Conservation (phyloP, 2,888 invertebrate species). For the Zygaena filipendulae region DNA sequence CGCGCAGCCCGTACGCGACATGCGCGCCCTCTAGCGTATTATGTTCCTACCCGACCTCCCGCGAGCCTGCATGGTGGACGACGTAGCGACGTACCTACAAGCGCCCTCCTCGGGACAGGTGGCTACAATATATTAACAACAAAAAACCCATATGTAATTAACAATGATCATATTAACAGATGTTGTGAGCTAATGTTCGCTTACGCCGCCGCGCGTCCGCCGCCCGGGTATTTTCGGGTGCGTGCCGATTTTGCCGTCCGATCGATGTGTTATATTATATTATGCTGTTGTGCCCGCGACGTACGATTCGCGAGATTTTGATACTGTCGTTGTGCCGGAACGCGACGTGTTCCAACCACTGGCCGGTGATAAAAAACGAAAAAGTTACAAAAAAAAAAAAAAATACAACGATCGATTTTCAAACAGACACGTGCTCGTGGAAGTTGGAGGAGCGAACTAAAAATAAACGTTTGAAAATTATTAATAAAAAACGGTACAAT, state of each 20-base stretch:
- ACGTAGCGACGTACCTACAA: conserved; percentile 94
- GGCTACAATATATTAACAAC: conserved; percentile 68
- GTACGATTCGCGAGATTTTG: conserved; percentile 39
- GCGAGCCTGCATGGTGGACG: conserved; percentile 96
- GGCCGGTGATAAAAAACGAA: conserved; percentile 20
- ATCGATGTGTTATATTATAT: conserved; percentile 38
- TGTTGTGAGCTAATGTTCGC: conserved; percentile 67
- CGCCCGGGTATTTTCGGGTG: conserved; percentile 67
- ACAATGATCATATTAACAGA: conserved; percentile 69
- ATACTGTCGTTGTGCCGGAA: conserved; percentile 27
- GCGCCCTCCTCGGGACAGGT: conserved; percentile 96
- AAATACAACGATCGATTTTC: too few species aligned
- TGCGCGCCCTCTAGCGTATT: conserved; percentile 61
- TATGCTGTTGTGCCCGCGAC: too few species aligned
- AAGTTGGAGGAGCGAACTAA: too few species aligned
- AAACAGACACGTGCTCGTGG: conserved; percentile 21
- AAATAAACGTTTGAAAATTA: too few species aligned
- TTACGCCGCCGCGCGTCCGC: conserved; percentile 52
- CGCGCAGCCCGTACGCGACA: conserved; percentile 60
- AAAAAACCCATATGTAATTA: conserved; percentile 68
- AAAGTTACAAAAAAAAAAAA: conserved; percentile 10
- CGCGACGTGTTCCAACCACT: conserved; percentile 23
- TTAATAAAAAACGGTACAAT: too few species aligned
- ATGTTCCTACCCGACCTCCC: conserved; percentile 95
- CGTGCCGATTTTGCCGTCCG: conserved; percentile 37